Evolutionary conservation across 53 echinoderm and acorn worm genomes (phyloP).

Genomic region (Antedon mediterranea): DNA sequence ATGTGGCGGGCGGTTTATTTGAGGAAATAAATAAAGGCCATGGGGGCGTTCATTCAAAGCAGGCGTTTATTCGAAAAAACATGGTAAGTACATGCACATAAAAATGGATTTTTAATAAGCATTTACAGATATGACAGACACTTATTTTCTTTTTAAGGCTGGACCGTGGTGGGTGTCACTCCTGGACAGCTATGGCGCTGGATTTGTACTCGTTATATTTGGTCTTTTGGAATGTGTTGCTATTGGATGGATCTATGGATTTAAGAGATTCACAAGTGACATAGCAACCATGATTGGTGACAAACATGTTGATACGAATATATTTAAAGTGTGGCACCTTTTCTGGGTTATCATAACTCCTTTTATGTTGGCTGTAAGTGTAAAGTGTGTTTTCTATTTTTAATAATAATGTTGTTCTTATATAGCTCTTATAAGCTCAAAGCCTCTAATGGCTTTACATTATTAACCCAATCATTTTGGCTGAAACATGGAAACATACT

Average conservation of each 20-base stretch:
- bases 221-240: slow-evolving; percentile 47
- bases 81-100: too few relatives aligned
- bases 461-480: too few relatives aligned
- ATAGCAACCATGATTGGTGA: slow-evolving; percentile 74
- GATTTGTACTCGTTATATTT: slow-evolving; percentile 60
- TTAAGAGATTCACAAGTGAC: slow-evolving; percentile 61
- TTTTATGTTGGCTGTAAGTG: slow-evolving; percentile 48
- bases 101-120: too few relatives aligned
- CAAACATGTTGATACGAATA: slow-evolving; percentile 32
- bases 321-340: slow-evolving; percentile 64
- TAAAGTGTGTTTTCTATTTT: not conserved
- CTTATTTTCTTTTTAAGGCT: slow-evolving; percentile 25
- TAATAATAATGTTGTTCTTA: too few relatives aligned
- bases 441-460: too few relatives aligned
- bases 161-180: slow-evolving; percentile 73
- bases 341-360: slow-evolving; percentile 69
- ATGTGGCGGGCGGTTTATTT: too few relatives aligned
- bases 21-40: too few relatives aligned
- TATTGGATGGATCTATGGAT: slow-evolving; percentile 69
- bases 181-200: slow-evolving; percentile 73
- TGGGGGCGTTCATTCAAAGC: too few relatives aligned
- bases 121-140: too few relatives aligned
- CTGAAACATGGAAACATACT: too few relatives aligned
- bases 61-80: too few relatives aligned
- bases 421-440: too few relatives aligned